Conservation (phyloP, 1,140 invertebrate species). For the Drusus annulatus region DNA sequence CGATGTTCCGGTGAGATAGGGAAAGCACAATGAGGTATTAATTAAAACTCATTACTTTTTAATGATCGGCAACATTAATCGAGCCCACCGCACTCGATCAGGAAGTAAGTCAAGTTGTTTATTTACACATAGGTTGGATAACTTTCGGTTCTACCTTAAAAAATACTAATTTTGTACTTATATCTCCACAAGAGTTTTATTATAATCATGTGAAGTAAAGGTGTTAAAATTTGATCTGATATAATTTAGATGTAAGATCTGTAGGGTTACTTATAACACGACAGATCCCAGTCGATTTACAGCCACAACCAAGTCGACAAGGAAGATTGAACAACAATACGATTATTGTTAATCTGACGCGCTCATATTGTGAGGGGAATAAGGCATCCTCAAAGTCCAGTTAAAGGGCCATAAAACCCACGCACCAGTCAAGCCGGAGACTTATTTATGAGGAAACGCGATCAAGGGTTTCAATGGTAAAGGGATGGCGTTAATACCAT, state of each 20-base stretch:
- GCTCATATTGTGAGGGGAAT: neutral
- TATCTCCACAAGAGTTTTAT: neutral
- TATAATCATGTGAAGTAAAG: too few species aligned
- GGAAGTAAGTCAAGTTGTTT: neutral
- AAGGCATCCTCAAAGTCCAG: neutral
- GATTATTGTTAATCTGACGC: neutral
- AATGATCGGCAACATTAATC: neutral
- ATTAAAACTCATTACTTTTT: constrained; percentile 20
- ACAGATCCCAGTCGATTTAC: neutral
- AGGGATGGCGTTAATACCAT: constrained; percentile 12
- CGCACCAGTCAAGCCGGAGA: neutral
- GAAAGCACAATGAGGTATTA: constrained; percentile 33
- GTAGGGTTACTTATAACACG: too few species aligned
- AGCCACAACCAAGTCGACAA: neutral
- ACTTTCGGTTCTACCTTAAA: neutral
- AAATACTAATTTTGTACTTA: too few species aligned
- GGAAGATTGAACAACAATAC: constrained; percentile 9
- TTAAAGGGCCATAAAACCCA: constrained; percentile 28
- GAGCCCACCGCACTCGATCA: neutral
- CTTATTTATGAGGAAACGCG: constrained; percentile 47
- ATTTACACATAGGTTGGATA: neutral
- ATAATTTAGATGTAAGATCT: too few species aligned
- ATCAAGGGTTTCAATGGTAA: constrained; percentile 6
- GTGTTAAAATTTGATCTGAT: too few species aligned
- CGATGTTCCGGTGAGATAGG: constrained; percentile 27